Percentiles rank a stretch among this genome's conserved stretches.
Conservation (phyloP, 2,888 invertebrate genomes). For the Melanchra persicariae region DNA sequence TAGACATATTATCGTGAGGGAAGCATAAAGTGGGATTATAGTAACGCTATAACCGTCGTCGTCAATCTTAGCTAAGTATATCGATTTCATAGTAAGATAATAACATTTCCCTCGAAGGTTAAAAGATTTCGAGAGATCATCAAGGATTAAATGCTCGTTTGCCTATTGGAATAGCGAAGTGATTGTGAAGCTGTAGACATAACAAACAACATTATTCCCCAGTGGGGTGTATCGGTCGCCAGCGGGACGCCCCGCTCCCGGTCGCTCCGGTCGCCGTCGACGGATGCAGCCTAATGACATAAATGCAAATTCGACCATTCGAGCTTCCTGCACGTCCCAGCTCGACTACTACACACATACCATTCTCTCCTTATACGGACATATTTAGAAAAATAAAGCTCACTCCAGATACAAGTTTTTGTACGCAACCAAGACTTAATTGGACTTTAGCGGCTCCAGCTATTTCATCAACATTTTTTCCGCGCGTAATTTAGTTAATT, state of each 20-base stretch:
- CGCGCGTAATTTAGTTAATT: conserved; percentile 77
- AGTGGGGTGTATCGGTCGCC: conserved; percentile 52
- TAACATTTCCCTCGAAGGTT: background rate
- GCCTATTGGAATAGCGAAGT: conserved; percentile 13
- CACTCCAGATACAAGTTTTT: conserved; percentile 63
- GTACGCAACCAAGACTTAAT: conserved; percentile 75
- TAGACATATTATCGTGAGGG: conserved; percentile 2
- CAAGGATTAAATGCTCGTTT: conserved; percentile 13
- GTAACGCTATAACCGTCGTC: conserved; percentile 2
- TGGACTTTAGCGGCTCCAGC: conserved; percentile 69
- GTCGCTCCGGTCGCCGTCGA: conserved; percentile 47
- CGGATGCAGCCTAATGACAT: conserved; percentile 87
- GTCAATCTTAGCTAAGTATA: background rate
- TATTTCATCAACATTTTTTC: conserved; percentile 77
- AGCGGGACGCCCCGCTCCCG: conserved; percentile 31
- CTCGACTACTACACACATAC: conserved; percentile 55
- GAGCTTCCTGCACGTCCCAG: conserved; percentile 80
- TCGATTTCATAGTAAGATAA: background rate
- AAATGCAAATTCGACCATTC: conserved; percentile 88
- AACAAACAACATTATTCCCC: conserved; percentile 40
- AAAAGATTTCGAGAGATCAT: background rate
- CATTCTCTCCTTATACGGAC: conserved; percentile 59
- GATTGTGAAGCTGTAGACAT: conserved; percentile 38
- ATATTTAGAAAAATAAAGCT: conserved; percentile 65
- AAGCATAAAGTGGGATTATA: background rate